Base-by-base conservation (phyloP, 2,113 vertebrate genomes). In the Argyrosomus japonicus region DNA sequence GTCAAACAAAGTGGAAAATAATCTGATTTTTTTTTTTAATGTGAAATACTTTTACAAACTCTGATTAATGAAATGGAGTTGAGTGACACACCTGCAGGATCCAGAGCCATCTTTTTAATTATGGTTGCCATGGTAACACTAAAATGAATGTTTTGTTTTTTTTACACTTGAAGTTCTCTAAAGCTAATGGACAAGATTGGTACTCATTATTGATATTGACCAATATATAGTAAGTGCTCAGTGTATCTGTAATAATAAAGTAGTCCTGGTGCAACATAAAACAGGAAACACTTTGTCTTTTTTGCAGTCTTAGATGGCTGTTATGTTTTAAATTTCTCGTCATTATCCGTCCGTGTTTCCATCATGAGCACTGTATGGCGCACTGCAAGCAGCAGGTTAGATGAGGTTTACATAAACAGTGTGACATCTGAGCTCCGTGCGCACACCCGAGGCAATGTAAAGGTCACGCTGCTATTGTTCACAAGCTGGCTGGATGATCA, bases 401-500 rank as follows among this genome's bases (percentile, higher is more conserved):
- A 67, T 18, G 54, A 69, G 78, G 57, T 82, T 83, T 85, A 72
- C 58, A 71, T 73, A 84, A 91, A 85, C 82, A 81, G 27, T 47
- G 77, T 71, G 89, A 91, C 83, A 90, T 68, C 79, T 71, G 91
- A 92, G 72, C 86, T 68, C 17, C 48, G 82, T 7, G 67, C 69
- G 60, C 14, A 1, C 23, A 8, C 75, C 73, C 25, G n/a, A 50
- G 53, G 65, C 74, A 54, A 79, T 13, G 83, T 65, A 87, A 93
- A 93, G 92, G 92, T 91, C 87, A 87, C 54, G 51, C 53, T 48
- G 65, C 87, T 85, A 80, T 91, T 90, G 85, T 93, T 88, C 77
- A 40, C 69, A 23, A 69, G 43, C 29, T 10, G 74, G 50, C 79
- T 65, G 74, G 62, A 63, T 56, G 77, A 75, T 83, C 62, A 53